These are phyloP conservation scores for Geococcyx californianus DNA, from an alignment of 2,113 vertebrate species.

Conservation along the genomic window DNA sequence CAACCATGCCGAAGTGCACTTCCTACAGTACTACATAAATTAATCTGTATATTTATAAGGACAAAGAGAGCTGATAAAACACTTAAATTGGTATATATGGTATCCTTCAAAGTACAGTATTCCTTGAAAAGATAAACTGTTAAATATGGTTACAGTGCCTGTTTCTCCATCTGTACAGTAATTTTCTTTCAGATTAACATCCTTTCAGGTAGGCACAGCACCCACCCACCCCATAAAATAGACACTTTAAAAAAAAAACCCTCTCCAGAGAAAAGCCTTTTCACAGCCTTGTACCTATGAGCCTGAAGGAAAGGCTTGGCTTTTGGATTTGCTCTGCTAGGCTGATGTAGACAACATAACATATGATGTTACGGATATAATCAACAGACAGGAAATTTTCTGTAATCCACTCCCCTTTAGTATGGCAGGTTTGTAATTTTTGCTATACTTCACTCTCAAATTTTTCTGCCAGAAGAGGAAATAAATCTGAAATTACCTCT, in stretches of 20 bases:
- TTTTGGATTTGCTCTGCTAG: not conserved
- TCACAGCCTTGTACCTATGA: not conserved
- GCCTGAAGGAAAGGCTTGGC: not conserved
- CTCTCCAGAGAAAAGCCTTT: not conserved
- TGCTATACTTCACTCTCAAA: not conserved
- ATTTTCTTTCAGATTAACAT: not conserved
- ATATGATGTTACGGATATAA: not conserved
- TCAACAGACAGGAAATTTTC: not conserved
- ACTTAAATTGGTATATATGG: not conserved
- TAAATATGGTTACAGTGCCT: too few species aligned
- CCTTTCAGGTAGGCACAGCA: not conserved
- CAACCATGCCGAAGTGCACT: not conserved
- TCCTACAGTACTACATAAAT: not conserved
- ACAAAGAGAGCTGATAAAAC: not conserved
- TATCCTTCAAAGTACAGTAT: not conserved
- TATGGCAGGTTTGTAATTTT: not conserved
- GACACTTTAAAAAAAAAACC: not conserved
- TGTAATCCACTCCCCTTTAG: not conserved
- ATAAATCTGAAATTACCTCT: constrained; percentile 26
- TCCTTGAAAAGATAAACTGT: not conserved
- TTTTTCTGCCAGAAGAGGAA: constrained; percentile 38
- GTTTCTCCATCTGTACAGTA: too few species aligned
- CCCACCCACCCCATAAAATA: not conserved
- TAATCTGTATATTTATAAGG: not conserved
- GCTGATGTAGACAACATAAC: not conserved